phyloP scores from a whole-genome alignment of 2,888 invertebrate species.

The Rhagophthalmus giganteus region DNA sequence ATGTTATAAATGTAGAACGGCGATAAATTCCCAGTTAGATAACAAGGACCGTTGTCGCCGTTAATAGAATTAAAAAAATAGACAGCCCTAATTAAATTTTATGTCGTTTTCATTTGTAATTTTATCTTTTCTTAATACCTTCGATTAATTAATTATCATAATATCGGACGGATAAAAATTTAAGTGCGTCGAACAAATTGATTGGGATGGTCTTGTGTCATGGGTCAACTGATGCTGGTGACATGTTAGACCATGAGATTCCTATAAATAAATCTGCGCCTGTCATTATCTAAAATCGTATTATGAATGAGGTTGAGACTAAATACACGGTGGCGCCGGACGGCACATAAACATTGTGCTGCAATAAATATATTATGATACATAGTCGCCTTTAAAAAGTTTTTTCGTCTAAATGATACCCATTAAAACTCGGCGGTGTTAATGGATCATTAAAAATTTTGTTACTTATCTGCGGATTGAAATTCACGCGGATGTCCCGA shows the following conservation, averaged over 20 bases:
- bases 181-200: slow-evolving; percentile 21
- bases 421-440: slow-evolving; percentile 14
- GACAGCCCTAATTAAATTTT: background rate
- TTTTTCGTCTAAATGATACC: slow-evolving; percentile 6
- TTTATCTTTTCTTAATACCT: slow-evolving; percentile 16
- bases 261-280: slow-evolving; percentile 31
- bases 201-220: slow-evolving; percentile 14
- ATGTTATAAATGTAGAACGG: no score
- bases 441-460: slow-evolving; percentile 7
- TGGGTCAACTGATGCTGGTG: slow-evolving; percentile 22
- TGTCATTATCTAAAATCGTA: slow-evolving; percentile 32
- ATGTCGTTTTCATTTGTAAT: background rate
- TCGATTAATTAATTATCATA: slow-evolving; percentile 12
- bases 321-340: slow-evolving; percentile 34
- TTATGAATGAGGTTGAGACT: slow-evolving; percentile 33
- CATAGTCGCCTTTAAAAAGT: slow-evolving; percentile 24
- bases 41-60: no score
- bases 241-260: slow-evolving; percentile 29
- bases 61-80: background rate
- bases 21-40: no score
- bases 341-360: slow-evolving; percentile 30
- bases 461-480: background rate
- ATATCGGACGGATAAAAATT: slow-evolving; percentile 8
- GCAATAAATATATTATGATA: slow-evolving; percentile 27
- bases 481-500: no score